Base-by-base conservation (phyloP, 2,113 vertebrate genomes). In the Grantiella picta region DNA sequence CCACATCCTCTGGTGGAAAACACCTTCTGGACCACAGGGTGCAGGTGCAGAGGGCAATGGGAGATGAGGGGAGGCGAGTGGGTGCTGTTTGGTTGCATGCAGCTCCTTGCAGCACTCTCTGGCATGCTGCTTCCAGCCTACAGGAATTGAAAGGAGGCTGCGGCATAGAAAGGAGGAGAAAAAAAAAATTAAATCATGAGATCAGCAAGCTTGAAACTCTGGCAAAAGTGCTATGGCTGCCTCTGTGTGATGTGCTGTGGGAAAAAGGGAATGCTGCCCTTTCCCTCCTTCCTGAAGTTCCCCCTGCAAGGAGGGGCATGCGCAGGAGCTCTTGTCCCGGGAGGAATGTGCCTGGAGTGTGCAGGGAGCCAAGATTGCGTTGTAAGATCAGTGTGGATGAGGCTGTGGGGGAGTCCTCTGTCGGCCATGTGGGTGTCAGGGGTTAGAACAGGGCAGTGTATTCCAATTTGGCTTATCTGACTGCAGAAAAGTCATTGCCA, bases 41-140 rank as follows among this genome's bases (percentile, higher is more conserved):
- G 56, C 42, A 53, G 77, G 47, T 71, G 60, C 60, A 52, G 76
- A 72, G 27, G 38, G 49, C 60, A 38, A 0, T 16, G 45, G 82
- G 56, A 71, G 42, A 10, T 3, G 2, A 0, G 0, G 50, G 53
- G 69, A 77, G 54, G 40, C 0, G 4, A 82, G 64, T 2, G 10
- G 61, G 53, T 68, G 49, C 65, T 64, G 50, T 56, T 81, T 5
- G 5, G 16, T 40, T 19, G 15, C 12, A 1, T 64, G 79, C 66
- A 49, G 66, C 70, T 92, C 61, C 40, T 84, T 75, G 52, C 90
- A 91, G 73, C 19, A 78, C 69, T 94, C 70, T 60, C 31, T 61
- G 49, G 44, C 15, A 5, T 27, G 29, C 82, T 90, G 78, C 91
- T 82, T 66, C 82, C 91, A 93, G 75, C 94, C 82, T 44, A 27